Base-by-base conservation (phyloP, 2,797 vertebrate genomes). In the Phalloptychus januarius region DNA sequence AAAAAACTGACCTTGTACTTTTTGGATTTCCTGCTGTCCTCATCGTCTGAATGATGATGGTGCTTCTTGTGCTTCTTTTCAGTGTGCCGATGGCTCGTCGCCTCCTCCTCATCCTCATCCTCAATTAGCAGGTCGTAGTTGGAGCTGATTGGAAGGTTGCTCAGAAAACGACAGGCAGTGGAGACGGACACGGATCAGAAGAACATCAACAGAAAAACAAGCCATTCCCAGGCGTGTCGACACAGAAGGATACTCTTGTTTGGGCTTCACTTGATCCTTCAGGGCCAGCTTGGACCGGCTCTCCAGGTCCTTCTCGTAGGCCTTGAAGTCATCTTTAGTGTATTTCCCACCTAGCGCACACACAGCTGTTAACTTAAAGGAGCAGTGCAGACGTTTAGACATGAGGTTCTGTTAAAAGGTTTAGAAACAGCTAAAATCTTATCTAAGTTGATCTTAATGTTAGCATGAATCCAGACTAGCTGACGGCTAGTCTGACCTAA, bases 321-420 rank as follows among this genome's bases (percentile, higher is more conserved):
- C 97, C 85, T 96, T 98, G 91, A 99, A 99, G 93, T 99, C 98
- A 0, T 97, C 97, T 87, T 98, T 99, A 20, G 96, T 97, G 65
- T 98, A 99, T 25, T 95, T 97, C 28, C 97, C 98, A 91, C 97
- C 98, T 99, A 40, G n/a, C 58, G 69, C 1, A 70, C 18, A 52
- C 16, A 63, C 31, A 33, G 16, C 15, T 13, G 16, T 38, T 38
- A 10, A 42, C 11, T 40, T 67, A 25, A 67, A 40, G 63, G 63
- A 20, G 23, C 16, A 40, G 63, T 42, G 23, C 38, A 67, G 10
- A 67, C 23, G 25, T 40, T 40, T 67, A 23, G 36, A 67, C 10
- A 33, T 11, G 63, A 67, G 20, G 33, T 67, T 23, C 18, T 67
- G 36, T 23, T 67, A 42, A 25, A 25, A 67, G 3, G 1, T 38